Percentiles rank a stretch among this genome's conserved stretches.
Conservation (phyloP, 1,140 invertebrate genomes). For the Heliconius nattereri region DNA sequence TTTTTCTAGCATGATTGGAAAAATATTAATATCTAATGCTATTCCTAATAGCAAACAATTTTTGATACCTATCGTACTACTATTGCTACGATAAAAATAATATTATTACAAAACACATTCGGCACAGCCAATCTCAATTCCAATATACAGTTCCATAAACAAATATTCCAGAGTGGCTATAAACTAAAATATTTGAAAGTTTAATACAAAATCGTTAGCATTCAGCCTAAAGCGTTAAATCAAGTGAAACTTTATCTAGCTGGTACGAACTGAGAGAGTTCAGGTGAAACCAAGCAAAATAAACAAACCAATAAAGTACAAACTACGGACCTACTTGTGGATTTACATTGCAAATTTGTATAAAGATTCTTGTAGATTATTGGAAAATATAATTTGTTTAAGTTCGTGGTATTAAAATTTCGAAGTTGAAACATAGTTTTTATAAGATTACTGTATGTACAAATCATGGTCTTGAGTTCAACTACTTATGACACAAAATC, state of each 20-base stretch:
- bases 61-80: not conserved
- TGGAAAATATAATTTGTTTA: not conserved
- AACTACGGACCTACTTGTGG: not conserved
- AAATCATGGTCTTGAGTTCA: too few relatives aligned
- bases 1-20: too few relatives aligned
- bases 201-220: constrained; percentile 6
- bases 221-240: constrained; percentile 13
- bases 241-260: not conserved
- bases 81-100: not conserved
- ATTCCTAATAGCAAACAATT: too few relatives aligned
- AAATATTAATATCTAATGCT: too few relatives aligned
- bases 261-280: not conserved
- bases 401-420: not conserved
- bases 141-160: constrained; percentile 1
- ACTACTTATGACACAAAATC: too few relatives aligned
- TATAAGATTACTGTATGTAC: not conserved
- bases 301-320: not conserved
- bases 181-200: constrained; percentile 9
- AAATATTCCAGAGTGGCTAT: not conserved
- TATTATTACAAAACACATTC: not conserved
- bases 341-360: not conserved
- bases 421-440: not conserved
- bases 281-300: constrained; percentile 3
- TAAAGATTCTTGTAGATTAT: not conserved
- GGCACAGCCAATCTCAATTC: not conserved